These are phyloP conservation scores for Molossus alvarezi DNA, from an alignment of 2,797 vertebrate genomes.

Conservation along the genomic window DNA sequence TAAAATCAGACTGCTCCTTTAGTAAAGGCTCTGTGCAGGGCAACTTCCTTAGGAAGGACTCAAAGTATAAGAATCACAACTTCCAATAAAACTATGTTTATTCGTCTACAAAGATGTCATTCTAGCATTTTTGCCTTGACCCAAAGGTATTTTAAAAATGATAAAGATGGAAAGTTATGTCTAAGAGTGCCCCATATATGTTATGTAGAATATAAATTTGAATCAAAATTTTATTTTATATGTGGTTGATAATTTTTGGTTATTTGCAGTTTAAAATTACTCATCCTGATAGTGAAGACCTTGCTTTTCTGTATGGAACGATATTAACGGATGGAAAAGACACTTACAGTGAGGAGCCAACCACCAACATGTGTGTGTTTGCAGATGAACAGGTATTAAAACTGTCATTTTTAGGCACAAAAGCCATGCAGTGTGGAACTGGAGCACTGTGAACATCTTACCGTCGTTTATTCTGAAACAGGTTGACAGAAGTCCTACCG, in stretches of 20 bases:
- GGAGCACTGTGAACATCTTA: neutral
- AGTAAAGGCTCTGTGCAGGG: neutral
- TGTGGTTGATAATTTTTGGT: neutral
- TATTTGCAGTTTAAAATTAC: constrained; percentile 93
- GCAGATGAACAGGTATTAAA: constrained; percentile 96
- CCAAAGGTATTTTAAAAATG: neutral
- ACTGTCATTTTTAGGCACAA: neutral
- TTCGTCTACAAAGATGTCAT: neutral
- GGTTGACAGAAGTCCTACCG: constrained; percentile 97
- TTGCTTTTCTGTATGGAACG: constrained; percentile 97
- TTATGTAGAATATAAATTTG: constrained; percentile 60
- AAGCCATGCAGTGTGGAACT: neutral
- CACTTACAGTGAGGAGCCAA: constrained; percentile 92
- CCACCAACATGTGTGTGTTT: constrained; percentile 97
- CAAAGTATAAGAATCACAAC: neutral
- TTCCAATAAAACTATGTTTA: constrained; percentile 18
- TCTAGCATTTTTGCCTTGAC: neutral
- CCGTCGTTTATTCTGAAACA: constrained; percentile 82
- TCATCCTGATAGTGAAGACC: constrained; percentile 95
- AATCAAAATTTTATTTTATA: constrained; percentile 38
- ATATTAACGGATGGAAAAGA: constrained; percentile 98
- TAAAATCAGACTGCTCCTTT: neutral
- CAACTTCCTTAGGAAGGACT: neutral
- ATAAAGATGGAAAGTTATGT: constrained; percentile 3
- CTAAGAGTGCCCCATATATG: neutral